phyloP scores from a whole-genome alignment of 2,797 vertebrate genomes.

The Premnoplex brunnescens region DNA sequence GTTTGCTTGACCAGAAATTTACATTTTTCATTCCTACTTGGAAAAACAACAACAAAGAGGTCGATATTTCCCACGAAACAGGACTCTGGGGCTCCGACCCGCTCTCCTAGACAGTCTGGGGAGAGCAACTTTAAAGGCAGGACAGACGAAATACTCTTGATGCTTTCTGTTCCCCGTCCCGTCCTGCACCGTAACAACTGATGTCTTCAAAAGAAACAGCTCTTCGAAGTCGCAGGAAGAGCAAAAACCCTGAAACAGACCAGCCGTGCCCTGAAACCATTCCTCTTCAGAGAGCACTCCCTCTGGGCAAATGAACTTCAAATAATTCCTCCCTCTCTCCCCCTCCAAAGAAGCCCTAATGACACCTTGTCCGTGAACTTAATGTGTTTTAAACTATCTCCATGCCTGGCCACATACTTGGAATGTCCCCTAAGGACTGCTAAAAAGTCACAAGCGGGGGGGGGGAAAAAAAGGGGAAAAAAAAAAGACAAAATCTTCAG shows the following conservation, averaged over 20 bases:
- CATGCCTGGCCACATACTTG: conserved; percentile 69
- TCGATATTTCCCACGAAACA: conserved; percentile 35
- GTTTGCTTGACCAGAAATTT: conserved; percentile 64
- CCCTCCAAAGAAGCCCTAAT: conserved; percentile 68
- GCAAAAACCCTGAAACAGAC: conserved; percentile 54
- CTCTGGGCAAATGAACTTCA: conserved; percentile 68
- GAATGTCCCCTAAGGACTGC: conserved; percentile 71
- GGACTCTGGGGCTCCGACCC: neutral
- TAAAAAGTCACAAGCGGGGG: conserved; percentile 69
- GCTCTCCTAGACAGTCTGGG: neutral
- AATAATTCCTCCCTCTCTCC: conserved; percentile 64
- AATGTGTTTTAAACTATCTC: conserved; percentile 71
- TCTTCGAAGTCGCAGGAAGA: conserved; percentile 52
- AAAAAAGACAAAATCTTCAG: neutral
- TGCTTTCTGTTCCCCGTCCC: neutral
- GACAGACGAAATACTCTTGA: neutral
- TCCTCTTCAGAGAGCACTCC: conserved; percentile 60
- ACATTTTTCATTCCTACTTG: conserved; percentile 63
- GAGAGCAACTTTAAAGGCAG: conserved; percentile 8
- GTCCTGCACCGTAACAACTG: neutral
- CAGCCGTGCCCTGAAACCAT: conserved; percentile 41
- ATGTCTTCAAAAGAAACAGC: conserved; percentile 32
- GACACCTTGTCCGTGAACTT: conserved; percentile 71
- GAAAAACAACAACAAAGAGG: conserved; percentile 60
- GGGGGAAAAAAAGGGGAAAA: neutral